A percentile compares a stretch with the other conserved stretches of the same genome.
Conservation (phyloP, 2,797 vertebrate species). For the Coreius guichenoti region DNA sequence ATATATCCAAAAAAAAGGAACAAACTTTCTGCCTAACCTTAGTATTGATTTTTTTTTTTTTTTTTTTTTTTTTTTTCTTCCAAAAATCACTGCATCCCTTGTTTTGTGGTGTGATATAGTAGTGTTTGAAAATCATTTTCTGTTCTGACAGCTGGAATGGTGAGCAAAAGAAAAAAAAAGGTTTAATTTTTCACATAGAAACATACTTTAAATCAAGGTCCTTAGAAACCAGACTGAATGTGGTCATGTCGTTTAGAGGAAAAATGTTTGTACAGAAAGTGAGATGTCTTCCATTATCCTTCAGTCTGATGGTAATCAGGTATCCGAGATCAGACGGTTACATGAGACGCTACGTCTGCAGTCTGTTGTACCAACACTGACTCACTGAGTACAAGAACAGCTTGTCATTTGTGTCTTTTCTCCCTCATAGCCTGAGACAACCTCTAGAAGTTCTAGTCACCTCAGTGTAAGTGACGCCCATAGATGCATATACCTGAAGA, state of each 20-base stretch:
- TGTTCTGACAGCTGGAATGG: neutral
- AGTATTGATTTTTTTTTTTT: neutral
- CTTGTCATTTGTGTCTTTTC: neutral
- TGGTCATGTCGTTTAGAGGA: neutral
- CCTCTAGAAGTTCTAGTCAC: neutral
- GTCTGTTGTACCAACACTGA: neutral
- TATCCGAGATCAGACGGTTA: neutral
- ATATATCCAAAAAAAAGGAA: too few relatives aligned
- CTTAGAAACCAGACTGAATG: neutral
- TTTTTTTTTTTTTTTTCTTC: accelerated
- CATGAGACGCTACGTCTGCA: neutral
- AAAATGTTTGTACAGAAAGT: slow-evolving; percentile 1
- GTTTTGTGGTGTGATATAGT: neutral
- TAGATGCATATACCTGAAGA: neutral
- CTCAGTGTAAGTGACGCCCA: neutral
- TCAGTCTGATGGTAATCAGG: neutral
- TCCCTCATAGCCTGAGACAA: neutral
- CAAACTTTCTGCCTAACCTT: neutral
- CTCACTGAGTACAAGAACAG: slow-evolving; percentile 9
- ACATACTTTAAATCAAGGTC: neutral
- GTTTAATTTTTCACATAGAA: neutral
- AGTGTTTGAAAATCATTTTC: neutral
- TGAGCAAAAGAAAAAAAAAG: neutral
- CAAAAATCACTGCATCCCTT: neutral
- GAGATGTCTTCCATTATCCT: slow-evolving; percentile 7